These are phyloP conservation scores for Siniperca chuatsi DNA, from an alignment of 2,113 vertebrate genomes.

Conservation along the genomic window DNA sequence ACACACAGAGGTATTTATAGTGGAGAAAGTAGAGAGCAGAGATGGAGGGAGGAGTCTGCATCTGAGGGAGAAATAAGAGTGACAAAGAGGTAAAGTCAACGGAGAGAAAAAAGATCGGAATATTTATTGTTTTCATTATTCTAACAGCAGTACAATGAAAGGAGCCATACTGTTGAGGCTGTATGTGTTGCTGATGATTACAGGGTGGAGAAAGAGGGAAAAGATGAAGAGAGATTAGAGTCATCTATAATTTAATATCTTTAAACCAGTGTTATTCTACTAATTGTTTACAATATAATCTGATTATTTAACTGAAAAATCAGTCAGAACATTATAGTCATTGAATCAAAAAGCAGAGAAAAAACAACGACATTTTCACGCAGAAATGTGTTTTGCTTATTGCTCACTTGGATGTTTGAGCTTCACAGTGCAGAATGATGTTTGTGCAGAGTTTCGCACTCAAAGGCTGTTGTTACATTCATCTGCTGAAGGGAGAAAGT, in stretches of 20 bases:
- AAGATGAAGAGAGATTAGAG: neutral
- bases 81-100: neutral
- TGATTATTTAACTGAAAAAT: neutral
- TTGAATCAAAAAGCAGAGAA: neutral
- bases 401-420: too few relatives aligned
- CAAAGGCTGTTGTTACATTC: too few relatives aligned
- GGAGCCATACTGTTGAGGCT: neutral
- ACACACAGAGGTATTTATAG: conserved; percentile 73
- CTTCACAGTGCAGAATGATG: too few relatives aligned
- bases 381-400: too few relatives aligned
- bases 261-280: neutral
- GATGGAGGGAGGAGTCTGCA: conserved; percentile 35
- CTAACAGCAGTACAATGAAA: neutral
- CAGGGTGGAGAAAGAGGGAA: neutral
- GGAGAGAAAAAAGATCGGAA: neutral
- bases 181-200: neutral
- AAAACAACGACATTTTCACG: too few relatives aligned
- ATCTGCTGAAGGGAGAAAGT: too few relatives aligned
- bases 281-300: neutral
- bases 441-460: too few relatives aligned
- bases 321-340: too few relatives aligned
- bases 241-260: neutral
- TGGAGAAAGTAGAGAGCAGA: conserved; percentile 33
- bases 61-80: conserved; percentile 11
- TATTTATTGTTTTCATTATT: neutral